Base-by-base conservation (phyloP, 1,140 invertebrate species). In the Anthonomus grandis region DNA sequence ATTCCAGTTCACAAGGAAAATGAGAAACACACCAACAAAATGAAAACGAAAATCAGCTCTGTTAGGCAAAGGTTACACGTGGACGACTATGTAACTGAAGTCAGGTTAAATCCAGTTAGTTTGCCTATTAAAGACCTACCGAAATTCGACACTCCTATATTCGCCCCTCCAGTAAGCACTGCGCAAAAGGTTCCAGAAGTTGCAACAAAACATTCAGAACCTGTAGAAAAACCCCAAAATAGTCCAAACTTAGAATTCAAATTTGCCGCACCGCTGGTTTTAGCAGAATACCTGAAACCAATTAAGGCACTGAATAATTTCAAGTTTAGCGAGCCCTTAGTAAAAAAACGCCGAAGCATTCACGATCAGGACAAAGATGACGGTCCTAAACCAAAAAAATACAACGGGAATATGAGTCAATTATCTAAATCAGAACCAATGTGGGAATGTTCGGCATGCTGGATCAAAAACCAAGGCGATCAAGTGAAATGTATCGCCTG, bases 81-180 rank as follows among this genome's bases (percentile, higher is more conserved):
- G 1, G 76, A 79, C 5, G 76, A 79, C 53, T 70, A 72, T 1
- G 67, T 77, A 0, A 70, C 77, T 44, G 67, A 75, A 12, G 70
- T 85, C 2, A 80, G 82, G 62, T 70, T 87, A 41, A 81, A 83
- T 0, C 76, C 76, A 44, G 77, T 82, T 52, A 70, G 76, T 34
- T 74, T 87, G 50, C 81, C 83, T n/a, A 81, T 83, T 31, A 79
- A 81, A 44, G 78, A 76, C n/a, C 63, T 83, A 41, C 83, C 83
- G 0, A 82, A 74, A 55, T 83, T 85, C 57, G 80, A 83, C 59
- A 76, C 82, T 24, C 63, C 78, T 46, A 70, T 76, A 21, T 15
- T 63, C 60, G n/a, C 42, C 44, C 15, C n/a, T 31, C 2, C 12
- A 25, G 12, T 10, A 34, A 34, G 2, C 10, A 2, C 31, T 1